A percentile compares a stretch with the other conserved stretches of the same genome.
phyloP scores from a whole-genome alignment of 2,113 vertebrate species.

The Progne subis region DNA sequence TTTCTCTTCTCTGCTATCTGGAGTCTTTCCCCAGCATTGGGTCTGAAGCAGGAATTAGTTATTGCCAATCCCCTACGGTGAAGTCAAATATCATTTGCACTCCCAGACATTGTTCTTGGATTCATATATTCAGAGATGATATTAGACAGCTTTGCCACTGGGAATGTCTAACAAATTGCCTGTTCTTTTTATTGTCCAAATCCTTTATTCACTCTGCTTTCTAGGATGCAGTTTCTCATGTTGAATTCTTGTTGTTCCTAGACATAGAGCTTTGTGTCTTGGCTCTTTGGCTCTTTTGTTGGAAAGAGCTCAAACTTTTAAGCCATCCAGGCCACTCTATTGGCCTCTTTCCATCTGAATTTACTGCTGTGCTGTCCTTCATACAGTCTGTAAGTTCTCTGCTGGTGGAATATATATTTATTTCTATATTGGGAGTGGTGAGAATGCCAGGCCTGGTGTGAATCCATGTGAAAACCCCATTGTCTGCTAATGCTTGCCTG shows the following conservation, averaged over 20 bases:
- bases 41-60: not conserved
- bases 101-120: not conserved
- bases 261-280: not conserved
- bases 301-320: not conserved
- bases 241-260: not conserved
- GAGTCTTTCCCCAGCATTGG: not conserved
- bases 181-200: not conserved
- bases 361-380: not conserved
- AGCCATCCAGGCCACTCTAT: not conserved
- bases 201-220: not conserved
- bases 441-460: not conserved
- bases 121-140: not conserved
- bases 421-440: not conserved
- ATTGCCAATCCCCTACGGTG: not conserved
- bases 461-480: not conserved
- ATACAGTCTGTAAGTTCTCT: not conserved
- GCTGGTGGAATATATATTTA: not conserved
- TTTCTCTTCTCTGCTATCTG: not conserved
- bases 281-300: not conserved
- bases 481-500: not conserved
- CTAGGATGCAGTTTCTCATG: not conserved
- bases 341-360: not conserved
- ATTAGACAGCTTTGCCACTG: not conserved
- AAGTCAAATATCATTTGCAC: not conserved
- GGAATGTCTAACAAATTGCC: conserved; percentile 7